Percentiles rank a stretch among this genome's conserved stretches.
Conservation (phyloP, 2,888 invertebrate genomes). For the Platycnemis pennipes region DNA sequence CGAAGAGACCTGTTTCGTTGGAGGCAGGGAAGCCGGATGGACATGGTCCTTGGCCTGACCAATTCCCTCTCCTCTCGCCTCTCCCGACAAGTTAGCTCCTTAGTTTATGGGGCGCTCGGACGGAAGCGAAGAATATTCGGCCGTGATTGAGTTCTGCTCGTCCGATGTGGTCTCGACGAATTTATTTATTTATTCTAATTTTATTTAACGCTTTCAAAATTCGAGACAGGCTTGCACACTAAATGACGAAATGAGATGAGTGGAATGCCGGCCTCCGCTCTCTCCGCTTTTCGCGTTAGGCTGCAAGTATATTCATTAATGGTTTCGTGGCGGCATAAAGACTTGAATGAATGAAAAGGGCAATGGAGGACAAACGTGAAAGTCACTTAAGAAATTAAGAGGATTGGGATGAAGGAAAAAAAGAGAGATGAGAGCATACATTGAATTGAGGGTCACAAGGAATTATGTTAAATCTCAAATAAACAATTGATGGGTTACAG, state of each 20-base stretch:
- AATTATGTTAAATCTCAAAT: neutral
- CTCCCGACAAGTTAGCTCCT: neutral
- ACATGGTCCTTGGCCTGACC: neutral
- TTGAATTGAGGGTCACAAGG: neutral
- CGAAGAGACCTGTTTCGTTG: neutral
- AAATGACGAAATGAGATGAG: neutral
- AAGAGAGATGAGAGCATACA: neutral
- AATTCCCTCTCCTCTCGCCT: neutral
- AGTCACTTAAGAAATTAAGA: neutral
- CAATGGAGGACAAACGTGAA: neutral
- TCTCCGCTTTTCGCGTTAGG: neutral
- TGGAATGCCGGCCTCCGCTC: neutral
- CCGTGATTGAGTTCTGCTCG: neutral
- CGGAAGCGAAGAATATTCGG: conserved; percentile 7
- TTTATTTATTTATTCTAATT: neutral
- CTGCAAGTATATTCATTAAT: neutral
- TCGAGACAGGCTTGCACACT: neutral
- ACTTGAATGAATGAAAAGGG: neutral
- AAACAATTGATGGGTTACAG: too few relatives aligned
- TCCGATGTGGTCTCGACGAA: neutral
- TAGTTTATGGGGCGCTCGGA: neutral
- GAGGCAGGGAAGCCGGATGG: neutral
- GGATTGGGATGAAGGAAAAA: neutral
- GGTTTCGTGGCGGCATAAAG: neutral
- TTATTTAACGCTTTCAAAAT: conserved; percentile 8